Base-by-base conservation (phyloP, 2,797 vertebrate species). In the Ctenochaetus hawaiiensis region DNA sequence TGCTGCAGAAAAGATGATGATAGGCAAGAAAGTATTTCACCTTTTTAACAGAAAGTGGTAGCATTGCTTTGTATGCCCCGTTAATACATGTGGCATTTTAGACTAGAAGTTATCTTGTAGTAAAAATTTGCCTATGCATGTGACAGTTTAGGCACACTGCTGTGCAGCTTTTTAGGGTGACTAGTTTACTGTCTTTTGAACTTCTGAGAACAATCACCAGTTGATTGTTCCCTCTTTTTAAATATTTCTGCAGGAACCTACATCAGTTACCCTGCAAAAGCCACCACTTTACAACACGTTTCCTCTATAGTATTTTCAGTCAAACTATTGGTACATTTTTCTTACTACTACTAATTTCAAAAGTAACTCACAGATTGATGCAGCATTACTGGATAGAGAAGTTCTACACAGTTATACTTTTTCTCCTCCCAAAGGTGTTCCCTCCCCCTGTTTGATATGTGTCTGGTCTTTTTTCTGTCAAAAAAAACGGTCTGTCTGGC, bases 1-100 rank as follows among this genome's bases (percentile, higher is more conserved):
- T 72, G 59, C 44, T 72, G 77, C 72, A 75, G 52, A 77, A 14
- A 39, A 12, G 8, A n/a, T 18, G 5, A 12, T 41, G 5, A 2
- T 30, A 11, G 12, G 49, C 37, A 12, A 8, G 43, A 37, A 1
- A 5, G 13, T 26, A 64, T 57, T 37, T 8, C 9, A 61, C 48
- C 73, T 69, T 48, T 45, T 5, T 39, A 43, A 7, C 16, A 44
- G 44, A 49, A 39, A 53, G 5, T 6, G 10, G 12, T 7, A 48
- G 47, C 49, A 2, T 11, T 41, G 44, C 13, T 5, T 56, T 6
- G 37, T 2, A 26, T 12, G 9, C 8, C 14, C 17, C 56, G 4
- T 37, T 18, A 39, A 37, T 45, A 17, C 14, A 22, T 7, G 18
- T 6, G 9, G n/a, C 12, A 49, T 22, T n/a, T 49, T 8, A 47